Base-by-base conservation (phyloP, 2,797 vertebrate species). In the Serranus cabrilla region DNA sequence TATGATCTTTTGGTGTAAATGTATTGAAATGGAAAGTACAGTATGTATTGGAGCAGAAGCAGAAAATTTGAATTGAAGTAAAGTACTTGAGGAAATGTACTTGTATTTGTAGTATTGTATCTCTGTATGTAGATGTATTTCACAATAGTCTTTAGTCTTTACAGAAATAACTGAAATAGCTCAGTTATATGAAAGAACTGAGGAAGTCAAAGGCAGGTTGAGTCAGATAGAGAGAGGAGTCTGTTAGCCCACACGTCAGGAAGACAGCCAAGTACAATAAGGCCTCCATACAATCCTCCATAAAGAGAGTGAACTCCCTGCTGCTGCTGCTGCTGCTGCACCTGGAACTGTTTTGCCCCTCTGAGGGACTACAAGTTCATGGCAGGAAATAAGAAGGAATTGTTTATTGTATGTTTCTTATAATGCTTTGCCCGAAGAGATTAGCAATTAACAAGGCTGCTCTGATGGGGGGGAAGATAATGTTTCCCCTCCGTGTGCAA, bases 281-380 rank as follows among this genome's bases (percentile, higher is more conserved):
- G 64, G 62, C 60, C 37, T 72, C 59, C 52, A 80, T 80, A 76
- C 58, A 64, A 31, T 54, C 74, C 70, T 69, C 74, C 43, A 69
- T 81, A 80, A 82, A 81, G 68, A 60, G 23, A 74, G 23, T 45
- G 27, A 75, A 59, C 18, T 56, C 1, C 50, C 72, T 71, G 46
- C 47, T 70, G 58, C 46, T 49, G 55, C 27, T 25, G 13, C 55
- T 63, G 80, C 78, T 74, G 66, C 80, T 57, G 72, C 93, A 93
- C 75, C 91, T 93, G 92, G 91, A 93, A 93, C 74, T 87, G 82
- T 57, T 95, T 94, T 89, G 66, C 66, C 76, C 79, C 51, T 81
- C 56, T 55, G 60, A 90, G 85, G 73, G 73, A 25, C 70, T 43
- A 51, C 69, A 79, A 80, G 68, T 77, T 68, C 74, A 75, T 42